phyloP scores from a whole-genome alignment of 2,888 invertebrate species.

The Ceriagrion tenellum region DNA sequence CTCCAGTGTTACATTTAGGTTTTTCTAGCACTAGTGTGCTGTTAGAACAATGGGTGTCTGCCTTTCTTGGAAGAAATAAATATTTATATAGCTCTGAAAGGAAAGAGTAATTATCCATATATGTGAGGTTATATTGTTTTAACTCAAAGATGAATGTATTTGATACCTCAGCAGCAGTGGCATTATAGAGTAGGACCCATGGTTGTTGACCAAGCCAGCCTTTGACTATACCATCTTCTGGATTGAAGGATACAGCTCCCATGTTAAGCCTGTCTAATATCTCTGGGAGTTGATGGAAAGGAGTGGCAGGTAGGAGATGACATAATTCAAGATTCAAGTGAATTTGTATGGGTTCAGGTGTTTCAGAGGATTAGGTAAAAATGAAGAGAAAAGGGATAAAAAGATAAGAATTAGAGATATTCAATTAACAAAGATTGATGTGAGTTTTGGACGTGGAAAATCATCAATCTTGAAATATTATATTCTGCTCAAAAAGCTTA shows the following conservation, averaged over 20 bases:
- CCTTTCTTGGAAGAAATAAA: no score
- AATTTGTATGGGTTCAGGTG: background rate
- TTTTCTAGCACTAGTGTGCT: no score
- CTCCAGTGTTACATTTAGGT: no score
- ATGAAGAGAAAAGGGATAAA: slow-evolving; percentile 12
- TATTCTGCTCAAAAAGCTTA: no score
- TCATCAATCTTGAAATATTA: no score
- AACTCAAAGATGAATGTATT: slow-evolving; percentile 68
- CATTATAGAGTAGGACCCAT: slow-evolving; percentile 72
- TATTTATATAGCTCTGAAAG: no score
- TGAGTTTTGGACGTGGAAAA: no score
- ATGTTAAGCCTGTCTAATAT: slow-evolving; percentile 72
- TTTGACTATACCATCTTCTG: slow-evolving; percentile 71
- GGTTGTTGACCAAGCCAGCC: slow-evolving; percentile 73
- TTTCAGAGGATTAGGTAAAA: background rate
- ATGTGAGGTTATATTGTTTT: no score
- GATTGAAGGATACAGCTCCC: slow-evolving; percentile 72
- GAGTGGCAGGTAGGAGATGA: background rate
- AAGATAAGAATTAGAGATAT: background rate
- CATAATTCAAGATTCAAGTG: background rate
- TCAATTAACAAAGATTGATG: no score
- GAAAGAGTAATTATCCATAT: no score
- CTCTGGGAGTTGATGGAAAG: slow-evolving; percentile 70
- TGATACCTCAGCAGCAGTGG: slow-evolving; percentile 73
- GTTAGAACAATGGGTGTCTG: no score